These are phyloP conservation scores for Chydorus sphaericus DNA, from an alignment of 2,888 invertebrate species.

Conservation along the genomic window DNA sequence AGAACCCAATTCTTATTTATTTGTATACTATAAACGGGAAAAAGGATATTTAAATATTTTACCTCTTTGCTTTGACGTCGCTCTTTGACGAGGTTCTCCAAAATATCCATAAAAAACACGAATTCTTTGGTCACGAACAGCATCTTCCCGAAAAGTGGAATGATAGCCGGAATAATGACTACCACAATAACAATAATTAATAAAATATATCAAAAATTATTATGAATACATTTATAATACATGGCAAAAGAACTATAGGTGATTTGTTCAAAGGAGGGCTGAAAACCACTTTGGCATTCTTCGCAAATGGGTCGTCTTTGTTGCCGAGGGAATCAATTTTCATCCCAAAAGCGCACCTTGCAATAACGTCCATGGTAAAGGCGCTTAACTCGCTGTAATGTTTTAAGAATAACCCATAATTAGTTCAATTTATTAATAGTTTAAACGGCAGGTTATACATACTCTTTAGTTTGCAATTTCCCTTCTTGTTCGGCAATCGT, in stretches of 20 bases:
- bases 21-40: background rate
- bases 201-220: background rate
- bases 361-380: background rate
- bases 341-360: background rate
- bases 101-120: background rate
- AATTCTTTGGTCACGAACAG: constrained; percentile 1
- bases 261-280: background rate
- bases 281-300: constrained; percentile 1
- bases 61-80: background rate
- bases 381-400: constrained; percentile 4
- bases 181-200: no score
- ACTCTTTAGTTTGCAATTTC: constrained; percentile 5
- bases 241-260: constrained; percentile 2
- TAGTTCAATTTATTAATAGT: background rate
- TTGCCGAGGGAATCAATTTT: background rate
- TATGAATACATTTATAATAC: no score
- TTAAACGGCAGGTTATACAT: no score
- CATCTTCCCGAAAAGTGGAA: background rate
- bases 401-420: background rate
- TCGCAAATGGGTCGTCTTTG: constrained; percentile 2
- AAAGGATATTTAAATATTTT: no score
- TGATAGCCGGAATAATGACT: background rate
- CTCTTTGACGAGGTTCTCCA: constrained; percentile 3
- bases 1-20: background rate
- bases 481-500: background rate